Evolutionary conservation across 2,888 invertebrate genomes (phyloP), one percentile per base, ranked within the genome.

Genomic region (Hanleya hanleyi): DNA sequence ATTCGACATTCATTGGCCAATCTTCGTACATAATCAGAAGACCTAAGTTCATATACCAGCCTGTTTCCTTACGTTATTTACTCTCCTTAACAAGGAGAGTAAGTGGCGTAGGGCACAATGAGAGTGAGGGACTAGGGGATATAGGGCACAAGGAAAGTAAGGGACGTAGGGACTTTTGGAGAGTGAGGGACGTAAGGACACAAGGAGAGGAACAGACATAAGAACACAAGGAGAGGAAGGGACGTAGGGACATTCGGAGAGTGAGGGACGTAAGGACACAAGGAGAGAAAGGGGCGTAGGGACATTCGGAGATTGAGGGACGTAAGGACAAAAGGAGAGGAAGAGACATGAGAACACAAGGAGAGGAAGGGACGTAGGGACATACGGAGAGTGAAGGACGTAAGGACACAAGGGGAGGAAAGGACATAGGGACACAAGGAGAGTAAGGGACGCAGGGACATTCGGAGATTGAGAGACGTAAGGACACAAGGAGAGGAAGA

Each of bases 221-320:
- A n/a, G 47, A 41, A 41, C 12, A 41, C 12, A 41, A 41, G n/a
- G 47, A 41, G n/a, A 41, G 47, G n/a, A 41, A 69, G 69, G 37
- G n/a, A n/a, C n/a, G n/a, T n/a, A n/a, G n/a, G n/a, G n/a, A n/a
- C n/a, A n/a, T n/a, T n/a, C n/a, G n/a, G n/a, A n/a, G n/a, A n/a
- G n/a, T n/a, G n/a, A n/a, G n/a, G n/a, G n/a, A n/a, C n/a, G n/a
- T n/a, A n/a, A 3, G 33, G 51, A 50, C 33, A 68, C 32, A 33
- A 33, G 57, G 68, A 50, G 51, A 57, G 51, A 29, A 36, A 41
- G n/a, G n/a, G n/a, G n/a, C n/a, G n/a, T n/a, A n/a, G n/a, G n/a
- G n/a, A n/a, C n/a, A n/a, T n/a, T n/a, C n/a, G n/a, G n/a, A n/a
- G n/a, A n/a, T n/a, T 41, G 47, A 68, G 35, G 51, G 35, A 68